phyloP scores from a whole-genome alignment of 2,113 vertebrate genomes.

The Uropsilus gracilis region DNA sequence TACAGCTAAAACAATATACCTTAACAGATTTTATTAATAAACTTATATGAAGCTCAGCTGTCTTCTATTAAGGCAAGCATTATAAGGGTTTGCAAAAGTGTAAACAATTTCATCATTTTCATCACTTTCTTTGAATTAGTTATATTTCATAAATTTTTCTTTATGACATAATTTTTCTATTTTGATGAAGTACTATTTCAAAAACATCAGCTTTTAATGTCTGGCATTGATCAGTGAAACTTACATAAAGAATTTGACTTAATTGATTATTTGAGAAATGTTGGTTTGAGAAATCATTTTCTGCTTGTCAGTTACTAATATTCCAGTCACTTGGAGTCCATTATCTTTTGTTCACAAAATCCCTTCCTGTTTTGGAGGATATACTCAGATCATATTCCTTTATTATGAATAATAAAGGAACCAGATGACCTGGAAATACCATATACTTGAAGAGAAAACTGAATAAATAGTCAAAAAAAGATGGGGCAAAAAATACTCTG shows the following conservation, averaged over 20 bases:
- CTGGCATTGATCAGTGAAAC: not conserved
- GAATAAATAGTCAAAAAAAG: not conserved
- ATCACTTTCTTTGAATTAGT: not conserved
- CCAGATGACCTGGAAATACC: not conserved
- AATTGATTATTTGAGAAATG: not conserved
- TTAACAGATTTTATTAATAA: not conserved
- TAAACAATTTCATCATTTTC: not conserved
- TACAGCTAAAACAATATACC: not conserved
- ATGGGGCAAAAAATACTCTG: not conserved
- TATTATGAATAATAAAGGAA: not conserved
- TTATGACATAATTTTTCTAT: not conserved
- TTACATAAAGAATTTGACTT: not conserved
- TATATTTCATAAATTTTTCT: slow-evolving; percentile 6
- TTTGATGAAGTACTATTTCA: not conserved
- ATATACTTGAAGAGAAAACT: not conserved
- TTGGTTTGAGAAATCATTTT: not conserved
- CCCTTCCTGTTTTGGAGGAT: not conserved
- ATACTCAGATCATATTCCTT: not conserved
- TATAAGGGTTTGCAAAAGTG: not conserved
- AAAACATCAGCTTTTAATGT: not conserved
- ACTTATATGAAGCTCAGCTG: not conserved
- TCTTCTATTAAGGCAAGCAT: not conserved
- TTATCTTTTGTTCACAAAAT: not conserved
- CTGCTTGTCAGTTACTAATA: not conserved
- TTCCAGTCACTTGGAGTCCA: not conserved